A percentile compares a stretch with the other conserved stretches of the same genome.
phyloP scores from a whole-genome alignment of 2,113 vertebrate species.

The Hydrolagus affinis region DNA sequence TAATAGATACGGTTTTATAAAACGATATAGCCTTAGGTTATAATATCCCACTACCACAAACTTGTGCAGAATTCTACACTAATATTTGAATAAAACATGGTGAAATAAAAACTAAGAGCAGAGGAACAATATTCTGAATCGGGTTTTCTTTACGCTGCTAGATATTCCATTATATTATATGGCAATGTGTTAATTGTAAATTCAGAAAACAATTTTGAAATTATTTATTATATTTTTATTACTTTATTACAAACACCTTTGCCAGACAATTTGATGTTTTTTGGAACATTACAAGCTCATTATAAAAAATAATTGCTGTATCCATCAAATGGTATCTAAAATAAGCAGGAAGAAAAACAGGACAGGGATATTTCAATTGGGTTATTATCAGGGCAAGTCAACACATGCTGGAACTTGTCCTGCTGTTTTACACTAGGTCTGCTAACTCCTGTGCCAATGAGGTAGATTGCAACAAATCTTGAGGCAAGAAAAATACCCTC shows the following conservation, averaged over 20 bases:
- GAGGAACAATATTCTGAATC: not conserved
- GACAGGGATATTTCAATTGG: not conserved
- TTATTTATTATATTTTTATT: not conserved
- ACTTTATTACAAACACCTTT: not conserved
- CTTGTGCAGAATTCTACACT: conserved; percentile 5
- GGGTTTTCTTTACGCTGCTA: not conserved
- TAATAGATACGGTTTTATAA: conserved; percentile 32
- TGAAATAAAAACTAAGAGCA: not conserved
- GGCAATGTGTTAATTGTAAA: not conserved
- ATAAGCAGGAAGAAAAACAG: conserved; percentile 21
- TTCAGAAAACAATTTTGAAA: not conserved
- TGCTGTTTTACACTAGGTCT: conserved; percentile 1
- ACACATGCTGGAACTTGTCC: conserved; percentile 16
- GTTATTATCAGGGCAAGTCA: conserved; percentile 27
- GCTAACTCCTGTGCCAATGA: not conserved
- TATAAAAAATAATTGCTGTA: conserved; percentile 21
- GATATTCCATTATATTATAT: not conserved
- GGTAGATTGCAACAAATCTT: not conserved
- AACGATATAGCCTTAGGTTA: conserved; percentile 23
- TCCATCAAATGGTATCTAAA: conserved; percentile 14
- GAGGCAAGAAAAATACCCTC: not conserved
- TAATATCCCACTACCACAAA: conserved; percentile 19
- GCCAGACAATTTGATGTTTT: not conserved
- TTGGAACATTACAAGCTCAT: conserved; percentile 17
- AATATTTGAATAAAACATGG: conserved; percentile 12